Conservation (phyloP, 2,888 invertebrate genomes). For the Drosophila bunnanda region DNA sequence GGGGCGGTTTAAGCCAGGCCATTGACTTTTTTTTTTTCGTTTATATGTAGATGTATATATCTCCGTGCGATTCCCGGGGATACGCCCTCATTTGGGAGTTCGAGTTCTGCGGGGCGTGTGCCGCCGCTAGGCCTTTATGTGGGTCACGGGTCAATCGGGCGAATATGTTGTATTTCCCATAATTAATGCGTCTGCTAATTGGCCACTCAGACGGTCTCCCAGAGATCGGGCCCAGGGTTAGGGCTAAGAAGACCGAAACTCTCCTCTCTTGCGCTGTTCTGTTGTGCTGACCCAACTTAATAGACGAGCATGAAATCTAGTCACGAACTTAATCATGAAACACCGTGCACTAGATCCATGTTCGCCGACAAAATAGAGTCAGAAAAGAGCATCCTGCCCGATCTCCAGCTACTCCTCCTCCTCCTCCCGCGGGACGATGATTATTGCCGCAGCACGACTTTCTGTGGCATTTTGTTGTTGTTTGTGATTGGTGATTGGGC, state of each 20-base stretch:
- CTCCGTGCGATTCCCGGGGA: neutral
- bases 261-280: slow-evolving; percentile 13
- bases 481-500: slow-evolving; percentile 63
- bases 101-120: slow-evolving; percentile 60
- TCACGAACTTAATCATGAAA: slow-evolving; percentile 85
- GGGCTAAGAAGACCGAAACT: slow-evolving; percentile 10
- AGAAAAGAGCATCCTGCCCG: slow-evolving; percentile 68
- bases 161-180: slow-evolving; percentile 41
- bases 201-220: slow-evolving; percentile 37
- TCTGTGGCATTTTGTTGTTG: slow-evolving; percentile 63
- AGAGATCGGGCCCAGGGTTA: slow-evolving; percentile 1
- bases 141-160: slow-evolving; percentile 74
- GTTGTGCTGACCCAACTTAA: slow-evolving; percentile 85
- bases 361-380: slow-evolving; percentile 85
- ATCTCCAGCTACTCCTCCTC: slow-evolving; percentile 33
- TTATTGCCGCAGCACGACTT: slow-evolving; percentile 75
- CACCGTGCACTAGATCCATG: slow-evolving; percentile 86
- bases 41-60: neutral
- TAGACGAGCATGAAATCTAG: slow-evolving; percentile 86
- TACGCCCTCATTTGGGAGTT: slow-evolving; percentile 46
- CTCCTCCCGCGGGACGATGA: slow-evolving; percentile 51
- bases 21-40: slow-evolving; percentile 55
- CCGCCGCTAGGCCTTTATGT: slow-evolving; percentile 43
- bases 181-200: slow-evolving; percentile 60
- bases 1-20: slow-evolving; percentile 49